Conservation (phyloP, 2,113 vertebrate species). For the Cariama cristata region DNA sequence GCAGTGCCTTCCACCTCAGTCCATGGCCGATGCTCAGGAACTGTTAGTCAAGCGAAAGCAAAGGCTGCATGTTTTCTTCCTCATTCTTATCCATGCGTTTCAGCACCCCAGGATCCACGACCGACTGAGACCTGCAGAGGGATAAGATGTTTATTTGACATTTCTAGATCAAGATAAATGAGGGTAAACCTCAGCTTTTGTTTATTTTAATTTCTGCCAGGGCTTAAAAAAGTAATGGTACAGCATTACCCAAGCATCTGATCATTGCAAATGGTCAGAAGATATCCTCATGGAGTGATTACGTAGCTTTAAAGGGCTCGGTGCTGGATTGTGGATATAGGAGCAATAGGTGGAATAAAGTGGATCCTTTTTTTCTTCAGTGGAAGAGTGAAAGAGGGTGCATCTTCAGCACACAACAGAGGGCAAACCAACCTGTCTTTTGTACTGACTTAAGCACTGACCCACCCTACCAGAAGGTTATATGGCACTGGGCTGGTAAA, state of each 20-base stretch:
- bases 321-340: background rate
- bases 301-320: background rate
- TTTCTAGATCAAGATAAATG: constrained; percentile 22
- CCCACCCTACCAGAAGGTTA: background rate
- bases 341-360: background rate
- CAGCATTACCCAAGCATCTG: background rate
- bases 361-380: background rate
- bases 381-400: background rate
- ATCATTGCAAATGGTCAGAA: background rate
- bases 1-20: constrained; percentile 63
- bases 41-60: constrained; percentile 94
- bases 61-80: constrained; percentile 97
- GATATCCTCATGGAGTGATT: background rate
- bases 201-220: background rate
- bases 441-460: background rate
- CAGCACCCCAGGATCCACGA: constrained; percentile 94
- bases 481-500: background rate
- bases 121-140: constrained; percentile 91
- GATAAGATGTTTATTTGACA: constrained; percentile 38
- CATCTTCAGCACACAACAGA: background rate
- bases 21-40: constrained; percentile 27
- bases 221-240: background rate
- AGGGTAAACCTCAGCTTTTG: background rate
- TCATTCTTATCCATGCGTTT: constrained; percentile 92
- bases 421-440: background rate